phyloP scores from a whole-genome alignment of 2,113 vertebrate species.

The Leptocoma aspasia region DNA sequence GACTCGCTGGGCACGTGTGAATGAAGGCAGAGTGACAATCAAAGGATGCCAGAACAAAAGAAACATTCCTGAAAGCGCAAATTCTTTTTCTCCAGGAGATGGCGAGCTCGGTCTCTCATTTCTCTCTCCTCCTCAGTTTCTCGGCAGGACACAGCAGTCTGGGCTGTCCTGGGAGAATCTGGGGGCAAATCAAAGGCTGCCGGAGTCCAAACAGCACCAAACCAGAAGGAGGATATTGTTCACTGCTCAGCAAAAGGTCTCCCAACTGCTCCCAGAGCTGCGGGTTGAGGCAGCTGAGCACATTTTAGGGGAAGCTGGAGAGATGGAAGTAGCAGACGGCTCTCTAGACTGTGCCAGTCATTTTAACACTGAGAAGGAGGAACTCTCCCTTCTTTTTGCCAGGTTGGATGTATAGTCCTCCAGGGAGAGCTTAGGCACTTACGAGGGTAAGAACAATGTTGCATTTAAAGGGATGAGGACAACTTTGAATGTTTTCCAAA shows the following conservation, averaged over 20 bases:
- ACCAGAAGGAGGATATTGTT: neutral
- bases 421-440: neutral
- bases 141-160: neutral
- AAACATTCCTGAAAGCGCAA: neutral
- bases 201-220: neutral
- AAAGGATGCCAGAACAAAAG: neutral
- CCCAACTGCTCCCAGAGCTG: neutral
- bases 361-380: neutral
- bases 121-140: neutral
- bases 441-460: fast-evolving
- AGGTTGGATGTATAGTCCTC: neutral
- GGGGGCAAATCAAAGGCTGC: neutral
- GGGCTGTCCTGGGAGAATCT: neutral
- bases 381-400: neutral
- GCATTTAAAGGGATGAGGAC: neutral
- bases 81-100: conserved; percentile 41
- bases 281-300: neutral
- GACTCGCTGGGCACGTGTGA: neutral
- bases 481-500: neutral
- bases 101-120: conserved; percentile 35
- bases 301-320: neutral
- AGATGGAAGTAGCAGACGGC: neutral
- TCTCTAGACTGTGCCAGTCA: neutral
- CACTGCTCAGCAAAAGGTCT: neutral
- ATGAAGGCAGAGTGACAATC: neutral